A percentile compares a stretch with the other conserved stretches of the same genome.
Evolutionary conservation across 2,113 vertebrate genomes (phyloP).

Genomic region (Perca fluviatilis): DNA sequence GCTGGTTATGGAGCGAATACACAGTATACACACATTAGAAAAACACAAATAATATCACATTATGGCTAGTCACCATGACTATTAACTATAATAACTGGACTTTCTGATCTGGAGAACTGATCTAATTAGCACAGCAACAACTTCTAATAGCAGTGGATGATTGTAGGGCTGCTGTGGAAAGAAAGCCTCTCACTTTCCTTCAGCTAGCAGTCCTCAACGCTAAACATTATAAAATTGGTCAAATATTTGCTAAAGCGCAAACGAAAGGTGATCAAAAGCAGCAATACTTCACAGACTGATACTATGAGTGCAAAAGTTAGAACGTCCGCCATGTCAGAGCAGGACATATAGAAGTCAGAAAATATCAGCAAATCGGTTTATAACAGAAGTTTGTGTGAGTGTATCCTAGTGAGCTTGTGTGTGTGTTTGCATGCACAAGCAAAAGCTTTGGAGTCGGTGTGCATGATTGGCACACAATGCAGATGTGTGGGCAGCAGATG

Average conservation of each 20-base stretch:
- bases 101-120: background rate
- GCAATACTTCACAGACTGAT: background rate
- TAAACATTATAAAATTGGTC: background rate
- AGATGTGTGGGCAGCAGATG: slow-evolving; percentile 92
- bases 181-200: background rate
- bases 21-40: background rate
- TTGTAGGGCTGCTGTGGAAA: background rate
- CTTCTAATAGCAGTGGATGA: background rate
- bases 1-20: background rate
- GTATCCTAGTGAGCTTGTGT: slow-evolving; percentile 18
- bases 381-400: slow-evolving; percentile 7
- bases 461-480: slow-evolving; percentile 89
- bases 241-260: background rate
- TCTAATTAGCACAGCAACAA: background rate
- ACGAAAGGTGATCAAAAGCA: background rate
- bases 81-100: background rate
- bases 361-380: slow-evolving; percentile 6
- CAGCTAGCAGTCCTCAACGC: background rate
- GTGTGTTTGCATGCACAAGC: slow-evolving; percentile 16
- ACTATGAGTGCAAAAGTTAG: background rate
- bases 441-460: slow-evolving; percentile 60
- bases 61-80: background rate
- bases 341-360: background rate
- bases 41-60: background rate
- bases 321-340: background rate